Evolutionary conservation across 1,140 invertebrate species (phyloP).

Genomic region (Augochlora pura): DNA sequence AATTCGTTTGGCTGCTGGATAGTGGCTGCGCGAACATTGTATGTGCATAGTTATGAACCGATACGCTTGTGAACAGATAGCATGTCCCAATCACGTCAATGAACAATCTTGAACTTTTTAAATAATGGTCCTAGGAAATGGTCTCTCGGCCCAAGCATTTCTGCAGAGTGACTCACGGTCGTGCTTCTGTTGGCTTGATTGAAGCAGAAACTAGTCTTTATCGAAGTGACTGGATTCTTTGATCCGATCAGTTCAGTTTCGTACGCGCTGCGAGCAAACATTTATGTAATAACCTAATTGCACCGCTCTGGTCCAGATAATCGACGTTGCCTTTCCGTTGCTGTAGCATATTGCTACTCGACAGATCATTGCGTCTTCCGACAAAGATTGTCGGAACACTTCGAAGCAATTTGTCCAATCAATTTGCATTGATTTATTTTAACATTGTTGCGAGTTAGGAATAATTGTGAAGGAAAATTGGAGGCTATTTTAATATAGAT

Average conservation of each 20-base stretch:
- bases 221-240: constrained; percentile 27
- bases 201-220: constrained; percentile 25
- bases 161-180: constrained; percentile 29
- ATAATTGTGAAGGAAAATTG: too few species aligned
- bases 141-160: constrained; percentile 1
- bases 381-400: too few species aligned
- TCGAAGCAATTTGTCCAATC: too few species aligned
- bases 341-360: too few species aligned
- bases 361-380: too few species aligned
- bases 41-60: background rate
- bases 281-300: background rate
- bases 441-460: too few species aligned
- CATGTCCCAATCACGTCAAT: constrained; percentile 10
- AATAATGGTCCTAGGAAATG: background rate
- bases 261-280: background rate
- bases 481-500: too few species aligned
- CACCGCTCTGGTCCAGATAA: too few species aligned
- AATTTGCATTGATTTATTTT: too few species aligned
- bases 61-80: background rate
- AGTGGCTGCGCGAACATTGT: background rate
- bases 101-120: constrained; percentile 1
- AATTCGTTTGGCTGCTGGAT: too few species aligned
- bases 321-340: too few species aligned
- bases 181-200: constrained; percentile 24
- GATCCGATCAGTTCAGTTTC: background rate